Percentiles rank a stretch among this genome's conserved stretches.
These are phyloP conservation scores for Sigmodon hispidus DNA, from an alignment of 2,113 vertebrate genomes.

Conservation along the genomic window DNA sequence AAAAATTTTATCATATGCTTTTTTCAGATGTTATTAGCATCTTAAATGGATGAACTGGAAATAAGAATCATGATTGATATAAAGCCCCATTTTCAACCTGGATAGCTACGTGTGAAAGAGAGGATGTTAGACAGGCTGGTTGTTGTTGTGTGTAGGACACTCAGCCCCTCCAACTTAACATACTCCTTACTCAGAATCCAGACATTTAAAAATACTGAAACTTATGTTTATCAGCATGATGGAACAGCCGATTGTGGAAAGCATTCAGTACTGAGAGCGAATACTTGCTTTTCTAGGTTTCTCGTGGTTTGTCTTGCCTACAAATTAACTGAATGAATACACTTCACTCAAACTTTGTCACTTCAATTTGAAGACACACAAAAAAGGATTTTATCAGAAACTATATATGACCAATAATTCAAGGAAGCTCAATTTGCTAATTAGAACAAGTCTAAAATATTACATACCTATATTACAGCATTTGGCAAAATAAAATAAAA, in stretches of 20 bases:
- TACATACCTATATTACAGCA: background rate
- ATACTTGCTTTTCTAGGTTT: background rate
- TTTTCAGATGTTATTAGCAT: background rate
- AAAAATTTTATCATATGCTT: background rate
- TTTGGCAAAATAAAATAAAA: slow-evolving; percentile 6
- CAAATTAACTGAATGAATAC: background rate
- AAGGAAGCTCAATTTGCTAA: background rate
- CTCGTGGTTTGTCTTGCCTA: background rate
- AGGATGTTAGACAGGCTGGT: background rate
- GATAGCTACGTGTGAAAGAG: background rate
- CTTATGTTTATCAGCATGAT: background rate
- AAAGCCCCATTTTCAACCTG: background rate
- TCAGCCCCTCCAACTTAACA: background rate
- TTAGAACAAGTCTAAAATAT: background rate
- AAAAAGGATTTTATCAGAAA: background rate
- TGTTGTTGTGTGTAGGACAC: background rate
- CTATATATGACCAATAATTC: background rate
- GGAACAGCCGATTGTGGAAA: background rate
- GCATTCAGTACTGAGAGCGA: background rate
- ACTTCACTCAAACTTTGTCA: background rate
- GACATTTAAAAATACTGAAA: background rate
- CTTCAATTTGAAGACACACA: background rate
- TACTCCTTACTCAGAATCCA: background rate
- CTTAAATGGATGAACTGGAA: background rate
- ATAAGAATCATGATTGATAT: background rate